Evolutionary conservation across 53 echinoderm and acorn worm species (phyloP).

Genomic region (Paelopatides confundens): DNA sequence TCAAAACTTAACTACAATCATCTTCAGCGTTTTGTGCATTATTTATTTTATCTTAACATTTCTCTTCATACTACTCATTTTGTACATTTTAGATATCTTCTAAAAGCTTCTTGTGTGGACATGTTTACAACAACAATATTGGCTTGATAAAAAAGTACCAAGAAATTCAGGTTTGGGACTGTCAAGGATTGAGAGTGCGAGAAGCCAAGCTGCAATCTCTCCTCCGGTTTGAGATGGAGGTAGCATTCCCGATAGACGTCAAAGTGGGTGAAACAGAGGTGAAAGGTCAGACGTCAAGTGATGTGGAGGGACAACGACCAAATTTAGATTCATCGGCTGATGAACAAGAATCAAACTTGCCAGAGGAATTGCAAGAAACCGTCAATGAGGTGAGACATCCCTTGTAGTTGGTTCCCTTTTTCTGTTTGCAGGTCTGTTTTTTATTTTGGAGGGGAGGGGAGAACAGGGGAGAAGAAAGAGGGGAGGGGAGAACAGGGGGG

Average conservation of each 20-base stretch:
- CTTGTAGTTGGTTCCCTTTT: no score
- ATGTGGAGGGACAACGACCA: not conserved
- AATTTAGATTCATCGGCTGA: not conserved
- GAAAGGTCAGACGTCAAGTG: not conserved
- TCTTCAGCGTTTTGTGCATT: no score
- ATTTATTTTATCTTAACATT: no score
- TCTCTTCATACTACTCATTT: no score
- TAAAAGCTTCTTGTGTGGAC: constrained; percentile 33
- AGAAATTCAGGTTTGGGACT: not conserved
- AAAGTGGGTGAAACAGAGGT: constrained; percentile 13
- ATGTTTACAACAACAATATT: constrained; percentile 28
- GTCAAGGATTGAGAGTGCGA: constrained; percentile 58
- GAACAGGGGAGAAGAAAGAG: no score
- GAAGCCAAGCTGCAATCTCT: constrained; percentile 84
- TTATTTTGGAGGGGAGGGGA: no score
- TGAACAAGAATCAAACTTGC: constrained; percentile 40
- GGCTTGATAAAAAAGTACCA: constrained; percentile 62
- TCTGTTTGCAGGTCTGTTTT: no score
- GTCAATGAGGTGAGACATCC: constrained; percentile 76
- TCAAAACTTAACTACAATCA: no score
- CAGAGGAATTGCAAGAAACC: constrained; percentile 71
- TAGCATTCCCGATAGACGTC: constrained; percentile 61
- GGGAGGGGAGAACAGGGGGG: no score
- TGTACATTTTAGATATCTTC: not conserved
- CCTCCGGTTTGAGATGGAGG: constrained; percentile 88